A percentile compares a stretch with the other conserved stretches of the same genome.
phyloP scores from a whole-genome alignment of 2,797 vertebrate species.

The Sciurus vulgaris region DNA sequence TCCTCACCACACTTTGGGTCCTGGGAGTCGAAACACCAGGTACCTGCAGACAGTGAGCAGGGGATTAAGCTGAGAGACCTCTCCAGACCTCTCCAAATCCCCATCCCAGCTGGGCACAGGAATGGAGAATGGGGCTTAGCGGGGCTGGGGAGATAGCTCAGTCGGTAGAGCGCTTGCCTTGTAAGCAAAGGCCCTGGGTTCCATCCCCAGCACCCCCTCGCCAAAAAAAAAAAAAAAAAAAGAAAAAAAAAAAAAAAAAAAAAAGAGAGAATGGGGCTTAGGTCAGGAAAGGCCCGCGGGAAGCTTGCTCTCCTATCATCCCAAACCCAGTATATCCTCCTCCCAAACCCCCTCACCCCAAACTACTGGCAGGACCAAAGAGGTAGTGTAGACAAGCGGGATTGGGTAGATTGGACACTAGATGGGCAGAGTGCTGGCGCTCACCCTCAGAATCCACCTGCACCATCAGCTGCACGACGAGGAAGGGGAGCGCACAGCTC shows the following conservation, averaged over 20 bases:
- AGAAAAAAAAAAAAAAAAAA: too few species aligned
- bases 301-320: not conserved
- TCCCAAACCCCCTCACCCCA: not conserved
- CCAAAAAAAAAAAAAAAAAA: too few species aligned
- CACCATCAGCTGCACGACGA: accelerated
- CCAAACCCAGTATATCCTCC: not conserved
- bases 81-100: not conserved
- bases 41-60: conserved; percentile 67
- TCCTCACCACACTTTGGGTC: conserved; percentile 85
- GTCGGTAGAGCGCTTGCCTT: too few species aligned
- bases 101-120: not conserved
- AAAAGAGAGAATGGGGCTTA: not conserved
- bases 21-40: conserved; percentile 86
- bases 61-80: not conserved
- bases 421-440: not conserved
- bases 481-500: not conserved
- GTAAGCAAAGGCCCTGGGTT: too few species aligned
- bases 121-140: not conserved
- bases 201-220: too few species aligned
- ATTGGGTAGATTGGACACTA: not conserved
- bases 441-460: not conserved
- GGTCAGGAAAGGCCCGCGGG: not conserved
- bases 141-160: too few species aligned
- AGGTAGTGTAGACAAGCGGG: not conserved
- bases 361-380: not conserved